Percentiles rank a stretch among this genome's conserved stretches.
Conservation (phyloP, 2,113 vertebrate genomes). For the Cinclus cinclus region DNA sequence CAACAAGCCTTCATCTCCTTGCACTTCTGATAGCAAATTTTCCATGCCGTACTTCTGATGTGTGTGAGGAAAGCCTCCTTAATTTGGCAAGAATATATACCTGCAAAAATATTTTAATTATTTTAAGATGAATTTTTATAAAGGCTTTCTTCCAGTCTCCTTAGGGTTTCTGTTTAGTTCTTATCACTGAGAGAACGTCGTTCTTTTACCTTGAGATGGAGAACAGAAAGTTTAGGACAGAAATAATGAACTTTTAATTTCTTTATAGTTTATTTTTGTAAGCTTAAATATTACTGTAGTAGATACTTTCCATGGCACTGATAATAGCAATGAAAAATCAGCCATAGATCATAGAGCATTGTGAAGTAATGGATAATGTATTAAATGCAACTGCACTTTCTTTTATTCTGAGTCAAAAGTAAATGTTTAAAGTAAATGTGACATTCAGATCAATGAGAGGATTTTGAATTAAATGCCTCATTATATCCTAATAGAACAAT, state of each 20-base stretch:
- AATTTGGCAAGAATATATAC: neutral
- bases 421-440: conserved; percentile 39
- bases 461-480: conserved; percentile 42
- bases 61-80: neutral
- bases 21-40: neutral
- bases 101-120: neutral
- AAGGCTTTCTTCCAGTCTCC: neutral
- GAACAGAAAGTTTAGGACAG: neutral
- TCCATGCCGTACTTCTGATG: neutral
- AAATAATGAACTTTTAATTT: neutral
- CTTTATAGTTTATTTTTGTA: neutral
- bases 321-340: neutral
- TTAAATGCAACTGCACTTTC: neutral
- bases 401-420: neutral
- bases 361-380: neutral
- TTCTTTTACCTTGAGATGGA: neutral
- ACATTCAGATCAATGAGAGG: conserved; percentile 50
- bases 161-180: neutral
- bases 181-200: neutral
- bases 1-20: neutral
- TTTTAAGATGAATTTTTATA: neutral
- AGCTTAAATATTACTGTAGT: neutral
- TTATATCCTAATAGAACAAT: conserved; percentile 36
- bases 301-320: neutral
- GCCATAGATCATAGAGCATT: neutral